Evolutionary conservation across 2,888 invertebrate genomes (phyloP), one percentile per base, ranked within the genome.

Genomic region (Falcaria lacertinaria): DNA sequence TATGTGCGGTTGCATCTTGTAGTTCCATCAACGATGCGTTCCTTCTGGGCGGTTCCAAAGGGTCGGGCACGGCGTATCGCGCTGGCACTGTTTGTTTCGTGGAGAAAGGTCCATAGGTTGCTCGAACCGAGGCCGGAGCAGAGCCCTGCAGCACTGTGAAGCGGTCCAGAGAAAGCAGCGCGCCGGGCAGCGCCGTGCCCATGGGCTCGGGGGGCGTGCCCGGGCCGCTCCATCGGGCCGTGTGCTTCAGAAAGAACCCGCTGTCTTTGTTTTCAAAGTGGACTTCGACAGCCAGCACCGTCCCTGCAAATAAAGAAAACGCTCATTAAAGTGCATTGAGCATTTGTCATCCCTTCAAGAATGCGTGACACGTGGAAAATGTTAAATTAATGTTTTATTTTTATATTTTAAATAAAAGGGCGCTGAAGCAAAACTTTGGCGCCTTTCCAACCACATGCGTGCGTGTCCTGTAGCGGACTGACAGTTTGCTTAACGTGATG

Each of bases 21-120:
- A 88, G 58, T 60, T 89, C 88, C 15, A 80, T 64, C 46, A 95
- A 79, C 15, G 92, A 91, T 1, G 92, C 91, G 60, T 91, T 91
- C 66, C 91, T 74, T 44, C 72, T 70, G 1, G 91, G 90, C 22
- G 92, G 91, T 65, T 95, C 95, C 48, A 95, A 80, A 0, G 94
- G 94, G 79, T 97, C 96, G 4, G 96, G 96, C 39, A 97, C 96
- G 48, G 97, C 94, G 73, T 96, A 96, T 38, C 95, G 91, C 1
- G 97, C 96, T 33, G 97, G 97, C 33, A 98, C 97, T 0, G 97
- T 97, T 84, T 98, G 97, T 73, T 97, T 97, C 42, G 97, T 97
- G 60, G 96, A 96, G 85, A 98, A 98, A 5, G 98, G 98, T 3
- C 98, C 98, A 74, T 97, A 97, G 33, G 95, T 96, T 39, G 97